phyloP scores from a whole-genome alignment of 2,797 vertebrate genomes.

The Eidolon dupreanum region DNA sequence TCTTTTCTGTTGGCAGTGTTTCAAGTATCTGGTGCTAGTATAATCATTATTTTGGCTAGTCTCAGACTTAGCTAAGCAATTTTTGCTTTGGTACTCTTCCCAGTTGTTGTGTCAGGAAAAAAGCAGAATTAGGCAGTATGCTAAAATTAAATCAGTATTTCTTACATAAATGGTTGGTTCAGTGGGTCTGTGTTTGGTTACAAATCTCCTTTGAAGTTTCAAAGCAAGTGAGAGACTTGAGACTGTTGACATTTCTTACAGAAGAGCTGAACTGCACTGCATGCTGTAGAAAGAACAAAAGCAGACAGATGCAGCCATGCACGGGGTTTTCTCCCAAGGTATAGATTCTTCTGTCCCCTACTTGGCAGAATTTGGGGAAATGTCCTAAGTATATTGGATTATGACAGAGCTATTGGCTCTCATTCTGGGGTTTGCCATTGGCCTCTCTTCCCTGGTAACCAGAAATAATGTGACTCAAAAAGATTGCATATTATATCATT shows the following conservation, averaged over 20 bases:
- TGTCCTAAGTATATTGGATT: neutral
- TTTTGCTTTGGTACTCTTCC: constrained; percentile 68
- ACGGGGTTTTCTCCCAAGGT: neutral
- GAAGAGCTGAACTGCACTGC: neutral
- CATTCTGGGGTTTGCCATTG: neutral
- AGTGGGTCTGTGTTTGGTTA: constrained; percentile 47
- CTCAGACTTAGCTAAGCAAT: constrained; percentile 40
- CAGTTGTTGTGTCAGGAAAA: constrained; percentile 53
- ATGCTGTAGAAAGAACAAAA: neutral
- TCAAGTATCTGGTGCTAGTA: constrained; percentile 22
- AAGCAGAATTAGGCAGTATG: constrained; percentile 51
- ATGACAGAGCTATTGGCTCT: neutral
- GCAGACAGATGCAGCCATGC: neutral
- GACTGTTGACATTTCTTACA: neutral
- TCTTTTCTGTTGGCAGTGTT: constrained; percentile 53
- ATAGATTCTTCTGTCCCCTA: neutral
- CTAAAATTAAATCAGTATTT: constrained; percentile 56
- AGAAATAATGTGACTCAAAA: neutral
- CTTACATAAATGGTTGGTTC: constrained; percentile 54
- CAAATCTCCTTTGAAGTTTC: constrained; percentile 48
- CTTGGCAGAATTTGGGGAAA: neutral
- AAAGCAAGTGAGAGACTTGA: constrained; percentile 56
- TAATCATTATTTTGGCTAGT: constrained; percentile 70
- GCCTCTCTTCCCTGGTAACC: neutral
- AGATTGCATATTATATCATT: neutral